Conservation (phyloP, 2,888 invertebrate genomes). For the Thecocarcelia acutangulata region DNA sequence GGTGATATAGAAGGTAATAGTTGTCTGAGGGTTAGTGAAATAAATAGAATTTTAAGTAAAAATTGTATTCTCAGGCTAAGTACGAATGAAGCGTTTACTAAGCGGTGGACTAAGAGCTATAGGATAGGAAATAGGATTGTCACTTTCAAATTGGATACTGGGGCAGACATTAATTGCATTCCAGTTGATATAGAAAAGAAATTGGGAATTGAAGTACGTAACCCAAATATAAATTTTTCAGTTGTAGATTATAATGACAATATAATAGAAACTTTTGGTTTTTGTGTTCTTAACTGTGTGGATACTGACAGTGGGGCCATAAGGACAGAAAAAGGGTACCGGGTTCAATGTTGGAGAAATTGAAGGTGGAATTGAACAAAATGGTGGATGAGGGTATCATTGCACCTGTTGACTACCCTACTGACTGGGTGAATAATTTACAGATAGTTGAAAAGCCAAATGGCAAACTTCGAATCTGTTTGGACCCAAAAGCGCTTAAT, state of each 20-base stretch:
- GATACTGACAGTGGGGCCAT: not conserved
- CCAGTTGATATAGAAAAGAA: no score
- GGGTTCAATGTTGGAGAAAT: no score
- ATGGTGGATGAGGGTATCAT: no score
- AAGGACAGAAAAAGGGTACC: no score
- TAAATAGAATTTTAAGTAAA: not conserved
- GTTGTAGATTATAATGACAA: not conserved
- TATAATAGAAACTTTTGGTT: not conserved
- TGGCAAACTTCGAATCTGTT: no score
- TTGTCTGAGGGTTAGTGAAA: not conserved
- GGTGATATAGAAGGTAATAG: not conserved
- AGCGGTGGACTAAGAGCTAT: constrained; percentile 3
- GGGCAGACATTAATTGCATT: no score
- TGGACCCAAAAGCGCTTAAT: no score
- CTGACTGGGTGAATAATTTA: no score
- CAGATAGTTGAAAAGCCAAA: no score
- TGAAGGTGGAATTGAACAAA: no score
- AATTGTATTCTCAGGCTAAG: not conserved
- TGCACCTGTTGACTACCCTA: no score
- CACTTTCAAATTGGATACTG: not conserved
- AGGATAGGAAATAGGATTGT: not conserved
- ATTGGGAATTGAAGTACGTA: no score
- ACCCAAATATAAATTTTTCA: not conserved
- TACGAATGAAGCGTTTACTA: not conserved
- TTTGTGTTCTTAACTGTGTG: not conserved